These are phyloP conservation scores for Drosophila emarginata DNA, from an alignment of 2,888 invertebrate genomes.

Conservation along the genomic window DNA sequence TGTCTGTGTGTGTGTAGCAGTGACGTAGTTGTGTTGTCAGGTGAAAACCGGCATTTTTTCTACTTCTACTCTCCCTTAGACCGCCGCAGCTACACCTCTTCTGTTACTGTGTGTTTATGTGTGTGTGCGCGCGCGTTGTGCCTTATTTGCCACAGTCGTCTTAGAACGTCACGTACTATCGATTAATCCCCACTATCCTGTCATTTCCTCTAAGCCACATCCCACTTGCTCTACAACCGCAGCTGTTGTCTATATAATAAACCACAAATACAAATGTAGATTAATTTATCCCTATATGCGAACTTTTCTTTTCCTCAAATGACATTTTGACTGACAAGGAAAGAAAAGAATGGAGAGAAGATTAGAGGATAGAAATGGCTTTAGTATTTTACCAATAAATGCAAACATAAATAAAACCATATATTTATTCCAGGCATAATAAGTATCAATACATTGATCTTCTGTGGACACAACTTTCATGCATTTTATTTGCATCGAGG, in stretches of 20 bases:
- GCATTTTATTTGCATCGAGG: no score
- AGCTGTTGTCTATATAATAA: constrained; percentile 23
- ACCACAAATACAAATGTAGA: constrained; percentile 35
- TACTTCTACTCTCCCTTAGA: background rate
- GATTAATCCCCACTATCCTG: constrained; percentile 61
- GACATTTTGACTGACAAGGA: constrained; percentile 22
- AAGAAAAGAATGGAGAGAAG: background rate
- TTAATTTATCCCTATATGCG: constrained; percentile 57
- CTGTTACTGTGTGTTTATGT: constrained; percentile 19
- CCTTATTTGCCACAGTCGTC: constrained; percentile 73
- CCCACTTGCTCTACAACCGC: background rate
- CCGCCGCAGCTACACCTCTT: constrained; percentile 23
- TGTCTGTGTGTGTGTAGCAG: constrained; percentile 40
- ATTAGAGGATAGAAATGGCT: background rate
- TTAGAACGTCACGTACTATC: constrained; percentile 80
- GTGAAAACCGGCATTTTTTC: constrained; percentile 24
- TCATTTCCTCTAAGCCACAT: background rate
- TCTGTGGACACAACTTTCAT: constrained; percentile 14
- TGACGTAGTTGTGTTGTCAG: constrained; percentile 50
- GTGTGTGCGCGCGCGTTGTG: background rate
- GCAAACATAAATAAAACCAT: constrained; percentile 43
- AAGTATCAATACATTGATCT: constrained; percentile 37
- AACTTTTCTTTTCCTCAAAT: constrained; percentile 25
- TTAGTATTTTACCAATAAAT: constrained; percentile 54
- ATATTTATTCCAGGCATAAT: constrained; percentile 42